Conservation (phyloP, 1,140 invertebrate species). For the Ridgeia piscesae region DNA sequence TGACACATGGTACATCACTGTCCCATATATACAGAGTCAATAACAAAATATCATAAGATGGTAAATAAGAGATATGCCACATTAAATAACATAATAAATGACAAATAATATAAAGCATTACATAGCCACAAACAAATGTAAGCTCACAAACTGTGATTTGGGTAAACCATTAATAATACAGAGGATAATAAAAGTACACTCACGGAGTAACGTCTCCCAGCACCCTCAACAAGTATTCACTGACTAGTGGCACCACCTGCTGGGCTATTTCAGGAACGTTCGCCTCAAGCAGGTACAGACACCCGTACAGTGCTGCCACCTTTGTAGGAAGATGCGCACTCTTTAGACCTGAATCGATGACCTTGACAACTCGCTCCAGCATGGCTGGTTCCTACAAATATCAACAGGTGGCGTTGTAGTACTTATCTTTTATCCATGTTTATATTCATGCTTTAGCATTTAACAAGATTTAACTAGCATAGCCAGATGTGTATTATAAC, state of each 20-base stretch:
- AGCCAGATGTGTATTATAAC: too few species aligned
- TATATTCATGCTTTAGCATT: neutral
- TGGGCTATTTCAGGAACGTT: constrained; percentile 59
- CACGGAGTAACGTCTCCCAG: constrained; percentile 60
- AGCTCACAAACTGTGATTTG: too few species aligned
- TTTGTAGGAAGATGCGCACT: constrained; percentile 68
- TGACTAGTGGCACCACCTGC: constrained; percentile 66
- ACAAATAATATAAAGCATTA: too few species aligned
- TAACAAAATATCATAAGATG: neutral
- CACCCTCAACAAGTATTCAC: constrained; percentile 72
- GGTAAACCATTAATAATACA: neutral
- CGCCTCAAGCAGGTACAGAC: constrained; percentile 74
- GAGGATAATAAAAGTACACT: constrained; percentile 21
- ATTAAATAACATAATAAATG: neutral
- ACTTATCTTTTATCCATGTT: neutral
- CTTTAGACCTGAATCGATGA: constrained; percentile 68
- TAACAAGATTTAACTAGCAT: too few species aligned
- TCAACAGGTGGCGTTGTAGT: neutral
- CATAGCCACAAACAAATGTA: too few species aligned
- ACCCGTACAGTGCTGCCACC: constrained; percentile 71
- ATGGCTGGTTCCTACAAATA: constrained; percentile 44
- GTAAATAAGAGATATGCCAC: neutral
- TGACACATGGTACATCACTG: neutral
- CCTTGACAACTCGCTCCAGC: constrained; percentile 65
- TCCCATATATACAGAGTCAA: too few species aligned